Evolutionary conservation across 2,888 invertebrate genomes (phyloP).

Genomic region (Drepanosiphum platanoidis): DNA sequence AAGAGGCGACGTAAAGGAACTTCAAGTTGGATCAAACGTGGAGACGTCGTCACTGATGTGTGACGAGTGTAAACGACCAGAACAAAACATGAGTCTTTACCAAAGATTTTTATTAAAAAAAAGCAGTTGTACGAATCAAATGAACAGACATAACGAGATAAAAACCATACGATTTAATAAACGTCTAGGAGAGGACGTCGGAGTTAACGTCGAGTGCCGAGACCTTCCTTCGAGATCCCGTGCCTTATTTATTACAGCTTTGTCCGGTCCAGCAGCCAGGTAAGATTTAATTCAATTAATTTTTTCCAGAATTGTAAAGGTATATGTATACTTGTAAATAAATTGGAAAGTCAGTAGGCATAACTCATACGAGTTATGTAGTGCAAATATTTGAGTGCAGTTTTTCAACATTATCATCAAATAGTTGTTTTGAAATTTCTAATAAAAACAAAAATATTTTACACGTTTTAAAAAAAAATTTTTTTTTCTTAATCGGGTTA

Average conservation of each 20-base stretch:
- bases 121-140: not conserved
- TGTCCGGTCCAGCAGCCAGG: constrained; percentile 49
- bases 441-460: too few relatives aligned
- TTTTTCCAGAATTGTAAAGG: not conserved
- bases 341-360: too few relatives aligned
- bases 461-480: too few relatives aligned
- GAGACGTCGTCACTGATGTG: constrained; percentile 47
- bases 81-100: constrained; percentile 57
- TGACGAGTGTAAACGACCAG: constrained; percentile 51
- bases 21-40: constrained; percentile 26
- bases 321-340: too few relatives aligned
- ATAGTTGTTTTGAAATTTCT: too few relatives aligned
- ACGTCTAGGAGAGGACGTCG: constrained; percentile 56
- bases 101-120: constrained; percentile 60
- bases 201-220: constrained; percentile 33
- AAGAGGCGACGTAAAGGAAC: constrained; percentile 63
- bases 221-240: constrained; percentile 24
- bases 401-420: too few relatives aligned
- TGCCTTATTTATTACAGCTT: constrained; percentile 26
- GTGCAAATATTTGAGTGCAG: too few relatives aligned
- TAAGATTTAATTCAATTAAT: not conserved
- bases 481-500: too few relatives aligned
- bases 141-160: constrained; percentile 11
- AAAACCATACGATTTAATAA: constrained; percentile 47
- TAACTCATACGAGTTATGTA: too few relatives aligned